Percentiles rank a stretch among this genome's conserved stretches.
Evolutionary conservation across 2,888 invertebrate species (phyloP).

Genomic region (Ennomos quercinarius): DNA sequence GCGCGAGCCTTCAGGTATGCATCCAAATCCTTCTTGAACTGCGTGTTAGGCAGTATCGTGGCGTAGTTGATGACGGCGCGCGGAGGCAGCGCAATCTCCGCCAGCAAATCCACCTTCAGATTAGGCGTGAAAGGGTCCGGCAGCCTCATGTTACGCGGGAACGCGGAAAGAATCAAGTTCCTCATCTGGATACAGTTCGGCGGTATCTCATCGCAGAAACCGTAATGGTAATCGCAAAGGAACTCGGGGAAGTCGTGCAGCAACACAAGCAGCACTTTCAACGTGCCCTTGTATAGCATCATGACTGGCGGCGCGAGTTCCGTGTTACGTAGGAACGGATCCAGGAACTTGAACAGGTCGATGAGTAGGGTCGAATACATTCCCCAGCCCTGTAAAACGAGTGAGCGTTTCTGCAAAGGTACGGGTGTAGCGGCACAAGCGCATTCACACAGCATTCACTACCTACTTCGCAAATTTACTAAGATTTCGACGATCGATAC

Average conservation of each 20-base stretch:
- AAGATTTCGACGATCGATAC: no score
- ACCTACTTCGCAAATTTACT: conserved; percentile 8
- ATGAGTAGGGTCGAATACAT: conserved; percentile 98
- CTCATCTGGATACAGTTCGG: conserved; percentile 99
- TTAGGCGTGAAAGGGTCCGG: conserved; percentile 99
- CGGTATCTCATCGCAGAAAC: conserved; percentile 99
- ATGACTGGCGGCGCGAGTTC: conserved; percentile 97
- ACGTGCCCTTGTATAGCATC: conserved; percentile 97
- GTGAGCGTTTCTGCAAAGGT: conserved; percentile 1
- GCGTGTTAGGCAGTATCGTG: conserved; percentile 93
- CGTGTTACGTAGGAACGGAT: conserved; percentile 98
- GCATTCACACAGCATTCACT: conserved; percentile 7
- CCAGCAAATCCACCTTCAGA: conserved; percentile 95
- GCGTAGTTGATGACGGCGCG: conserved; percentile 95
- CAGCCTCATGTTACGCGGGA: conserved; percentile 98
- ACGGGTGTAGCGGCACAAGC: background rate
- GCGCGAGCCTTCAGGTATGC: conserved; percentile 97
- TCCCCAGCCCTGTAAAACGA: conserved; percentile 91
- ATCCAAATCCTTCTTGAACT: conserved; percentile 98
- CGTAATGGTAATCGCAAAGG: conserved; percentile 99
- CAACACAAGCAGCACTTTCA: conserved; percentile 96
- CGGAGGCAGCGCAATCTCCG: conserved; percentile 95
- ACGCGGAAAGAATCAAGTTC: conserved; percentile 98
- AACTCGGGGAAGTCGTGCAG: conserved; percentile 99
- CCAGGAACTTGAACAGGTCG: conserved; percentile 98